Base-by-base conservation (phyloP, 2,113 vertebrate genomes). In the Equus quagga region DNA sequence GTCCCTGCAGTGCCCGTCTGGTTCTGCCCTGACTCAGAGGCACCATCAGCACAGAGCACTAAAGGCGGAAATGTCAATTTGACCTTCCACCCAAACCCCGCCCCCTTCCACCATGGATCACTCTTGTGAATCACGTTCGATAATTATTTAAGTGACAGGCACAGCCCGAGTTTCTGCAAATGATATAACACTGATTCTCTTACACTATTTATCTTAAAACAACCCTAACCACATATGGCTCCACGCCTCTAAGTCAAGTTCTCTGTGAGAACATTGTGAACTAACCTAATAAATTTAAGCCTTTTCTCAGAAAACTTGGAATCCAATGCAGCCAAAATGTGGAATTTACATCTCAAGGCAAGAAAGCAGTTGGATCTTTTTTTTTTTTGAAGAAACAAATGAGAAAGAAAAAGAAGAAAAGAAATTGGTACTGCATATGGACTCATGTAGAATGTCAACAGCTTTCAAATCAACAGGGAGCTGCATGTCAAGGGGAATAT, bases 301-400 rank as follows among this genome's bases (percentile, higher is more conserved):
- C 87, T 33, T 96, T 89, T 82, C 95, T 96, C 64, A 8, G 94
- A 95, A 96, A 78, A 88, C 79, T 51, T 79, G 49, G 87, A 96
- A 90, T 89, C 62, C 0, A 79, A 26, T 44, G 26, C 12, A 82
- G 82, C 67, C 80, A 89, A 89, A 88, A 44, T 69, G 54, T 76
- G 62, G 75, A 90, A 96, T 85, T 96, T 87, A 65, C 73, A 49
- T 91, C 82, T 21, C 7, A 90, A 94, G 89, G 46, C 76, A 96
- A 94, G 54, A 70, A 92, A 92, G 65, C 17, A 64, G 64, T 62
- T 95, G 33, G 18, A 12, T 18, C 92, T 44, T 72, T 86, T 44
- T 76, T 73, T 31, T 83, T 80, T 72, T 73, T 46, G 1, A 93
- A 19, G 64, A 91, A 95, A 92, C 60, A 93, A 94, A 93, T 54